Evolutionary conservation across 2,113 vertebrate species (phyloP).

Genomic region (Austrofundulus limnaeus): DNA sequence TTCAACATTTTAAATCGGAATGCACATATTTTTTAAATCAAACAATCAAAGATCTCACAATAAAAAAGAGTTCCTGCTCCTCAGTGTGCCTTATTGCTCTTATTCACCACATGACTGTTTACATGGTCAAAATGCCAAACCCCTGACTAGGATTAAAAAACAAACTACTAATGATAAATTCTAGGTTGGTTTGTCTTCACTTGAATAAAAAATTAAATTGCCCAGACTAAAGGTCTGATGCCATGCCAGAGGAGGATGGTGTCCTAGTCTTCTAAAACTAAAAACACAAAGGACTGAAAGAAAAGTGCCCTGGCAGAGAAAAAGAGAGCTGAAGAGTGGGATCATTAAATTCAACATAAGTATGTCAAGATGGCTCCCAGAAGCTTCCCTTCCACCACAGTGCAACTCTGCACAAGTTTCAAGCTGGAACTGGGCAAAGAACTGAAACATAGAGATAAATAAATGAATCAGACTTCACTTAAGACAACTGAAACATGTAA

Average conservation of each 20-base stretch:
- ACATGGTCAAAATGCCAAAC: slow-evolving; percentile 12
- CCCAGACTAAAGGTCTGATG: slow-evolving; percentile 22
- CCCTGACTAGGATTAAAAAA: too few relatives aligned
- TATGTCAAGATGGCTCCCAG: slow-evolving; percentile 38
- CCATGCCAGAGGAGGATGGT: slow-evolving; percentile 17
- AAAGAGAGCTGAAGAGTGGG: slow-evolving; percentile 3
- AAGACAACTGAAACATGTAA: not conserved
- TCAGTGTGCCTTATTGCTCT: slow-evolving; percentile 17
- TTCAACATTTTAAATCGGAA: too few relatives aligned
- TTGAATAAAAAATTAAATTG: too few relatives aligned
- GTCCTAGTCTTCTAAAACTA: slow-evolving; percentile 9
- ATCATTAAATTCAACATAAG: slow-evolving; percentile 36
- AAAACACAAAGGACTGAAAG: not conserved
- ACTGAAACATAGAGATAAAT: not conserved
- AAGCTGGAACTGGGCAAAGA: slow-evolving; percentile 5
- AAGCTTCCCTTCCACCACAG: slow-evolving; percentile 30
- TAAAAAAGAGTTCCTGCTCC: slow-evolving; percentile 6
- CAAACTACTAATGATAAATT: too few relatives aligned
- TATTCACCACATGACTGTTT: slow-evolving; percentile 9
- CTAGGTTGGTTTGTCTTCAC: too few relatives aligned
- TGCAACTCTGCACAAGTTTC: slow-evolving; percentile 10
- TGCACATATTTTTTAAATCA: too few relatives aligned
- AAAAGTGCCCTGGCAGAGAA: not conserved
- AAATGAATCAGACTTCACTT: slow-evolving; percentile 5
- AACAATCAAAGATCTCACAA: too few relatives aligned